phyloP scores from a whole-genome alignment of 2,113 vertebrate genomes.

The Leucosticte australis region DNA sequence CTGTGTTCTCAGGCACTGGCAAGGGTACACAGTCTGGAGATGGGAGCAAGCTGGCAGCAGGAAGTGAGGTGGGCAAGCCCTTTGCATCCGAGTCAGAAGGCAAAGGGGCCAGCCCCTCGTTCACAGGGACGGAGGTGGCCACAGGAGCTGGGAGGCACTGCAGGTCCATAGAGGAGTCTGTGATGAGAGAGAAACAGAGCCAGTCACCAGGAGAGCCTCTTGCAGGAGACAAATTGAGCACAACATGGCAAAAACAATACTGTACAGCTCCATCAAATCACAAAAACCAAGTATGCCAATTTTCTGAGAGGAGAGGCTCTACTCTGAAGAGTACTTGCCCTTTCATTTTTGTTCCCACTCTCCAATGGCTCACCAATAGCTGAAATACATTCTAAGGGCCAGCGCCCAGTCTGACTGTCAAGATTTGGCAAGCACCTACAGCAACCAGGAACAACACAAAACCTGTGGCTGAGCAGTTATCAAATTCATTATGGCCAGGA shows the following conservation, averaged over 20 bases:
- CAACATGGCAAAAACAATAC: not conserved
- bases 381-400: not conserved
- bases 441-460: not conserved
- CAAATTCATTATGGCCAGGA: not conserved
- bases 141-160: slow-evolving; percentile 72
- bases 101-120: slow-evolving; percentile 73
- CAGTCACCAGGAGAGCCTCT: slow-evolving; percentile 9
- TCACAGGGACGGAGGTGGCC: slow-evolving; percentile 67
- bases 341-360: not conserved
- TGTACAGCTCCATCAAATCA: not conserved
- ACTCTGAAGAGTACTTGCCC: not conserved
- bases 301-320: not conserved
- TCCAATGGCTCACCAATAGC: not conserved
- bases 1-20: slow-evolving; percentile 75
- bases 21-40: slow-evolving; percentile 72
- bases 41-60: slow-evolving; percentile 76
- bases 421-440: not conserved
- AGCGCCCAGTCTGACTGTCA: not conserved
- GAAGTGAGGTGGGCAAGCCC: slow-evolving; percentile 65
- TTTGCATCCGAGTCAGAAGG: slow-evolving; percentile 58
- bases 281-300: not conserved
- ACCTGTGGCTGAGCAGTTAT: not conserved
- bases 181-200: slow-evolving; percentile 15
- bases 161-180: slow-evolving; percentile 73
- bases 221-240: not conserved